Evolutionary conservation across 2,888 invertebrate genomes (phyloP), one percentile per base, ranked within the genome.

Genomic region (Tuberolachnus salignus): DNA sequence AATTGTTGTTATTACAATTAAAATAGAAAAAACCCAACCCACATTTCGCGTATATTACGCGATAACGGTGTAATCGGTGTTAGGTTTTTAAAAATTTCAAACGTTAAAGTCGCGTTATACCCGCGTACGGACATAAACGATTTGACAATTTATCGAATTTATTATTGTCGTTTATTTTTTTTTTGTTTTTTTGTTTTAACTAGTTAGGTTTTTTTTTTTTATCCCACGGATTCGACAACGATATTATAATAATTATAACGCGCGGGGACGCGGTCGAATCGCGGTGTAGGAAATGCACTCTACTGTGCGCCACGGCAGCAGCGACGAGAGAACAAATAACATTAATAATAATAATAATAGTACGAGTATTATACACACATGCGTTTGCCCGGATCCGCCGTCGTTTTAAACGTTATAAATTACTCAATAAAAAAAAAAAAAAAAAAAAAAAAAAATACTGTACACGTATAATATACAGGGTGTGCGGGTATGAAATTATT

Each of bases 341-440:
- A 59, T 14, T 8, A 57, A 16, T n/a, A n/a, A n/a, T n/a, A n/a
- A n/a, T n/a, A n/a, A n/a, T n/a, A n/a, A n/a, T n/a, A n/a, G n/a
- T n/a, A n/a, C n/a, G n/a, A n/a, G n/a, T n/a, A n/a, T 6, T 26
- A 59, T 1, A 3, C 10, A 34, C 34, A 3, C 23, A 26, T 59
- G 26, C 26, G 16, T 59, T 61, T 21, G 72, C 61, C 72, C 72
- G 61, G 61, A 73, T 73, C 72, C 59, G 72, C 49, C 61, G 57
- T 51, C 72, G 9, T 61, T 73, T 73, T 51, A 63, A 73, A 73
- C 44, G 19, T 34, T 51, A 51, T 61, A 34, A 73, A 63, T 63
- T 73, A 63, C 11, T 51, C 71, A 1, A 71, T 59, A n/a, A 46
- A 4, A 34, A 34, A 34, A 34, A 34, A 34, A 34, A 34, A 34